Base-by-base conservation (phyloP, 2,888 invertebrate genomes). In the Celastrina argiolus region DNA sequence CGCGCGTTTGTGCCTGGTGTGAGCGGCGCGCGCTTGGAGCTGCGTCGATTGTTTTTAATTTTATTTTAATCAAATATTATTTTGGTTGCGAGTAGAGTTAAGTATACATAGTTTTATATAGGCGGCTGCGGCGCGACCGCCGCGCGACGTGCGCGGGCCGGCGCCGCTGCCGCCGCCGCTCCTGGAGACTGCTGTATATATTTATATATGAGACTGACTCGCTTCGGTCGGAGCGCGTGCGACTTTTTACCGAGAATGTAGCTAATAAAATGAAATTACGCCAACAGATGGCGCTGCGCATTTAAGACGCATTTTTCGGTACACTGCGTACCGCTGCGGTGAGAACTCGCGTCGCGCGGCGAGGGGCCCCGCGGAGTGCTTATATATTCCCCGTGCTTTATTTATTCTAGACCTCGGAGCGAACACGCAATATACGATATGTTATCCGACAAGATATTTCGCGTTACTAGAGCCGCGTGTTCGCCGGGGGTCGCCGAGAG, bases 51-150 rank as follows among this genome's bases (percentile, higher is more conserved):
- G 78, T 78, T 78, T 76, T 77, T 78, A 78, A 86, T 87, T 73
- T 87, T 87, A 87, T 86, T 87, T 68, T 81, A 82, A 78, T 74
- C 78, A 80, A 78, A 83, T 82, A 81, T 79, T 78, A 80, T 74
- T 77, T 78, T 72, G 78, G 77, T 82, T 81, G 81, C 82, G 74
- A 78, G 64, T 66, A 68, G 66, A 66, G 63, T 56, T 64, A 67
- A 66, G 67, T 65, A 42, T 41, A 66, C 64, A 64, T 65, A 65
- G 65, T 66, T 65, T 68, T 65, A 66, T 66, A 63, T 67, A 64
- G 67, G 69, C 66, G 69, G 65, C 68, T 59, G 61, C 66, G 64
- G 64, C 66, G 61, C 66, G 64, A 63, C 66, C 64, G 66, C 56
- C 56, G 58, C 34, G 45, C 36, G 67, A 69, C 63, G 51, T 59